These are phyloP conservation scores for Cancer borealis DNA, from an alignment of 2,888 invertebrate genomes.

Conservation along the genomic window DNA sequence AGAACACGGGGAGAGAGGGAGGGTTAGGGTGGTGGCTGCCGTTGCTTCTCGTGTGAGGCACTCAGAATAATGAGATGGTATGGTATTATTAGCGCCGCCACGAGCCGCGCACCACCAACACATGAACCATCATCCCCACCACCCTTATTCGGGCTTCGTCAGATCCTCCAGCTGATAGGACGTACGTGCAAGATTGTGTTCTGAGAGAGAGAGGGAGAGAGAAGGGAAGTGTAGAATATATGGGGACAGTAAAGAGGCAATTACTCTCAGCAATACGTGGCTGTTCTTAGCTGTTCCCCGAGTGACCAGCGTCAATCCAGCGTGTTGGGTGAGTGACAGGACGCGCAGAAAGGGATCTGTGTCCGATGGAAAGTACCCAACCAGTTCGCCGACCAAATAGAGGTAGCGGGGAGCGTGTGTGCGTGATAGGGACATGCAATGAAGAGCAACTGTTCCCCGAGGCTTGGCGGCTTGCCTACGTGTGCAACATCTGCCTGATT, in stretches of 20 bases:
- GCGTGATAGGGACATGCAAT: neutral
- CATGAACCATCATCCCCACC: conserved; percentile 5
- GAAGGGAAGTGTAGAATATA: neutral
- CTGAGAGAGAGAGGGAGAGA: neutral
- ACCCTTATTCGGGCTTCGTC: neutral
- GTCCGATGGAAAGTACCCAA: conserved; percentile 1
- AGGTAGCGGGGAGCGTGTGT: neutral
- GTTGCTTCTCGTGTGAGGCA: neutral
- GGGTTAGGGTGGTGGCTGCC: neutral
- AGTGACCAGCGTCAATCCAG: neutral
- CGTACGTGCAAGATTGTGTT: conserved; percentile 33
- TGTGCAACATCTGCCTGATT: neutral
- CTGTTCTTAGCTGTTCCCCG: neutral
- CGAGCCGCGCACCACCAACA: neutral
- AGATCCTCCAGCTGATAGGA: neutral
- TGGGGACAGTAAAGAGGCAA: conserved; percentile 11
- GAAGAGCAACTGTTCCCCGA: neutral
- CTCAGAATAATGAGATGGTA: neutral
- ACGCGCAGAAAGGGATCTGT: neutral
- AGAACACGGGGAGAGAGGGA: neutral
- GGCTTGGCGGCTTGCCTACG: neutral
- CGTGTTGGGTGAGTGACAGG: neutral
- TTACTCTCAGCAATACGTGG: neutral
- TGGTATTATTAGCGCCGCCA: conserved; percentile 16
- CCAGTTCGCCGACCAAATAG: neutral